Evolutionary conservation across 2,797 vertebrate species (phyloP).

Genomic region (Ara ararauna): DNA sequence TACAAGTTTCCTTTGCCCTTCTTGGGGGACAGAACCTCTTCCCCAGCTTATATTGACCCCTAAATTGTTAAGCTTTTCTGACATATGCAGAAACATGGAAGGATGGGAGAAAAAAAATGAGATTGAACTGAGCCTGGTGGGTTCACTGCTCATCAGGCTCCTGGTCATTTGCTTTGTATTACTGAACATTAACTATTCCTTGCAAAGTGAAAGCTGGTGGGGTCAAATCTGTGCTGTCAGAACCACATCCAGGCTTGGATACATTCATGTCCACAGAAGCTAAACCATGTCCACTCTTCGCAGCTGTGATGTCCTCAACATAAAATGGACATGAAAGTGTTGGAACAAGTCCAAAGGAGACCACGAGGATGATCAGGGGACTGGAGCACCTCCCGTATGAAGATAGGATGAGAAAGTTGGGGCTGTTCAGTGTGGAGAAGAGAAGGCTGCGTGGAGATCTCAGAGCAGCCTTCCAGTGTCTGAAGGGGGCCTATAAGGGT

Average conservation of each 20-base stretch:
- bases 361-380: too few species aligned
- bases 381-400: too few species aligned
- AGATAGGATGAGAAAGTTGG: too few species aligned
- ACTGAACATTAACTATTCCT: neutral
- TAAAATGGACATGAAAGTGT: too few species aligned
- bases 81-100: neutral
- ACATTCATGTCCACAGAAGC: accelerated
- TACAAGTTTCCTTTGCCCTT: neutral
- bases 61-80: neutral
- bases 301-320: neutral
- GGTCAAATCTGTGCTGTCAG: neutral
- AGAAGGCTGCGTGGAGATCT: too few species aligned
- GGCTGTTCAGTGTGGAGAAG: too few species aligned
- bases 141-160: neutral
- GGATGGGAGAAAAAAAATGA: neutral
- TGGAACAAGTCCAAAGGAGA: too few species aligned
- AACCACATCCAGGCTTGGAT: neutral
- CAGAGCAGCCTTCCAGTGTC: too few species aligned
- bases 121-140: accelerated
- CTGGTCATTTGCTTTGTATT: neutral
- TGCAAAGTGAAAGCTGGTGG: neutral
- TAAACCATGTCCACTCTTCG: neutral
- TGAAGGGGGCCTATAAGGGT: too few species aligned
- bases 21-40: neutral
- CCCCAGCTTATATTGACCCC: neutral